A percentile compares a stretch with the other conserved stretches of the same genome.
These are phyloP conservation scores for Xestia xanthographa DNA, from an alignment of 2,888 invertebrate genomes.

Conservation along the genomic window DNA sequence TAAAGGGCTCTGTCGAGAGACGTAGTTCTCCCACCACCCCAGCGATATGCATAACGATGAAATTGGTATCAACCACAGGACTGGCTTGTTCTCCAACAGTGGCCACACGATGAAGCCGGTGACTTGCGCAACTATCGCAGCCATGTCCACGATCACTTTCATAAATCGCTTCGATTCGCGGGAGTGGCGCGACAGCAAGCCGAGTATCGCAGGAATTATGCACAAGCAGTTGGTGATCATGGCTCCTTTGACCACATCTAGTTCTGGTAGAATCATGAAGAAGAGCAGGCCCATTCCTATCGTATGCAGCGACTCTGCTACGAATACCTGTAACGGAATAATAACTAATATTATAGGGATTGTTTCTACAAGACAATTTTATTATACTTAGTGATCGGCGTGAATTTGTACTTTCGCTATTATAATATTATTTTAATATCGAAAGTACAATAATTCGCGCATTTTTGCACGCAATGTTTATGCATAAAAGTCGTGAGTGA, in stretches of 20 bases:
- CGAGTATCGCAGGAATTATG: slow-evolving; percentile 95
- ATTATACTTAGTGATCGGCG: too few species aligned
- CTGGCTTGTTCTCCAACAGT: slow-evolving; percentile 93
- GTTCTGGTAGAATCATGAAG: slow-evolving; percentile 96
- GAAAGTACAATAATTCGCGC: background rate
- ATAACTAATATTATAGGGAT: background rate
- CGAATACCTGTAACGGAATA: slow-evolving; percentile 90
- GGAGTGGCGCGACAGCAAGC: slow-evolving; percentile 95
- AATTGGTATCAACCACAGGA: slow-evolving; percentile 96
- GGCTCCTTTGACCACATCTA: slow-evolving; percentile 98
- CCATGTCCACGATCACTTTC: slow-evolving; percentile 95
- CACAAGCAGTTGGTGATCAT: slow-evolving; percentile 99
- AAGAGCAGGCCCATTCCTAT: slow-evolving; percentile 96
- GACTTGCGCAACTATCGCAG: slow-evolving; percentile 96
- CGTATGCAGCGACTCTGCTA: slow-evolving; percentile 97
- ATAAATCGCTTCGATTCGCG: slow-evolving; percentile 95
- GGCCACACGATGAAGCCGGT: slow-evolving; percentile 98
- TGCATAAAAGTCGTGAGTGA: slow-evolving; percentile 23
- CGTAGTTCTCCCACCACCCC: slow-evolving; percentile 99
- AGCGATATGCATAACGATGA: slow-evolving; percentile 96
- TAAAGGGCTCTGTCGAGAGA: slow-evolving; percentile 95
- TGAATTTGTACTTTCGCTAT: slow-evolving; percentile 10
- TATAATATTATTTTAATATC: slow-evolving; percentile 1
- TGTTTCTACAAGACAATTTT: background rate
- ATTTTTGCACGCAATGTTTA: slow-evolving; percentile 29